phyloP scores from a whole-genome alignment of 2,113 vertebrate genomes.

The Lophochroa leadbeateri region DNA sequence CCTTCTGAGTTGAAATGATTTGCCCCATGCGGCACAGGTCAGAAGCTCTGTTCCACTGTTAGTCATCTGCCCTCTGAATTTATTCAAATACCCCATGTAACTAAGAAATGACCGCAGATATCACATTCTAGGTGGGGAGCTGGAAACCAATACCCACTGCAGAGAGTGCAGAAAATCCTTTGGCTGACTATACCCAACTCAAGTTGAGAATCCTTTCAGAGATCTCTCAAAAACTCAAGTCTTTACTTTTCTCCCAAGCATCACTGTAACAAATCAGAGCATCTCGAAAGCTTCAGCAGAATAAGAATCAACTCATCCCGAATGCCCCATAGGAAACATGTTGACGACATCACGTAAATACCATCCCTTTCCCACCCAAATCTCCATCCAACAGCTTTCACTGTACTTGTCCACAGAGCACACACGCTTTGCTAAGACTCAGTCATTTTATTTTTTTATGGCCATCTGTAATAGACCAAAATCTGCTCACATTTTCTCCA shows the following conservation, averaged over 20 bases:
- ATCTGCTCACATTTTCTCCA: neutral
- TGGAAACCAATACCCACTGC: neutral
- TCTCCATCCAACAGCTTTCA: neutral
- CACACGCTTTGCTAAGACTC: accelerated
- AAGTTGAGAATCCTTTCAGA: neutral
- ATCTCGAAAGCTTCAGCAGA: neutral
- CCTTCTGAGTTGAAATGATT: neutral
- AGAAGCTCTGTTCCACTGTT: neutral
- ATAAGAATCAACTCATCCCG: neutral
- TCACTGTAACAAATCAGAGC: neutral
- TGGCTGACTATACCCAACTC: neutral
- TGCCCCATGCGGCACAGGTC: neutral
- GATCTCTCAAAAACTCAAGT: neutral
- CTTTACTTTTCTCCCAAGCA: neutral
- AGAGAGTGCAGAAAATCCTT: neutral
- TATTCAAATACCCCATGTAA: neutral
- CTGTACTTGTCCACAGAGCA: neutral
- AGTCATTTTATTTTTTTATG: neutral
- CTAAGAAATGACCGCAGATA: neutral
- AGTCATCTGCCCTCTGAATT: neutral
- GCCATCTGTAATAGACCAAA: neutral
- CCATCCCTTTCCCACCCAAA: neutral
- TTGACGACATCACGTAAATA: accelerated
- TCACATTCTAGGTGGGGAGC: neutral
- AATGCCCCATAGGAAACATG: accelerated